These are phyloP conservation scores for Junonia oenone DNA, from an alignment of 2,888 invertebrate species.

Conservation along the genomic window DNA sequence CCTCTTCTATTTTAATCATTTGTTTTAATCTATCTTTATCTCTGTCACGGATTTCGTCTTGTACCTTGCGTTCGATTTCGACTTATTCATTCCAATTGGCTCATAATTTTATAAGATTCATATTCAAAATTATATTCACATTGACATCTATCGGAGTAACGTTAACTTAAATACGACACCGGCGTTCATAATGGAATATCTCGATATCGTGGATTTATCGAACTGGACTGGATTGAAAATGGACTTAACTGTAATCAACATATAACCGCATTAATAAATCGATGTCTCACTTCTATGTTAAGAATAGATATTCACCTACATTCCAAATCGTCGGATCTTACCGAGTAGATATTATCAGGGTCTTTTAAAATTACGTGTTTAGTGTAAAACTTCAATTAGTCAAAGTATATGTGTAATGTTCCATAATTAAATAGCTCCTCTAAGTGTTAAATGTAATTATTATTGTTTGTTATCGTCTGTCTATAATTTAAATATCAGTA, in stretches of 20 bases:
- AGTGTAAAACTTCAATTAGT: conserved; percentile 54
- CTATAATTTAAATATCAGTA: not conserved
- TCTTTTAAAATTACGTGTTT: conserved; percentile 55
- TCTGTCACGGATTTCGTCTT: not conserved
- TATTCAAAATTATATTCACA: not conserved
- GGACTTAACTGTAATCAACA: not conserved
- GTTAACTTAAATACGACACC: not conserved
- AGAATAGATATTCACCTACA: conserved; percentile 8
- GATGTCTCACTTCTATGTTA: conserved; percentile 12
- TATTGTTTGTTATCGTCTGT: not conserved
- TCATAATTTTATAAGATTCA: not conserved
- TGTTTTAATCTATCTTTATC: no score
- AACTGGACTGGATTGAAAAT: conserved; percentile 3
- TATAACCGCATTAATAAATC: conserved; percentile 2
- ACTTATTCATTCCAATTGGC: not conserved
- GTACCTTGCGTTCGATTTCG: not conserved
- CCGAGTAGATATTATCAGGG: conserved; percentile 62
- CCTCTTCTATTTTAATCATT: not conserved
- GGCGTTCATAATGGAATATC: not conserved
- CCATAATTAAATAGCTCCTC: conserved; percentile 22
- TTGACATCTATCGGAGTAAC: not conserved
- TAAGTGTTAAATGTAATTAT: conserved; percentile 6
- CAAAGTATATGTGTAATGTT: conserved; percentile 23
- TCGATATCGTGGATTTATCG: not conserved
- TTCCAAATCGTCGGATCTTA: conserved; percentile 29